These are phyloP conservation scores for Abramis brama DNA, from an alignment of 2,113 vertebrate genomes.

Conservation along the genomic window DNA sequence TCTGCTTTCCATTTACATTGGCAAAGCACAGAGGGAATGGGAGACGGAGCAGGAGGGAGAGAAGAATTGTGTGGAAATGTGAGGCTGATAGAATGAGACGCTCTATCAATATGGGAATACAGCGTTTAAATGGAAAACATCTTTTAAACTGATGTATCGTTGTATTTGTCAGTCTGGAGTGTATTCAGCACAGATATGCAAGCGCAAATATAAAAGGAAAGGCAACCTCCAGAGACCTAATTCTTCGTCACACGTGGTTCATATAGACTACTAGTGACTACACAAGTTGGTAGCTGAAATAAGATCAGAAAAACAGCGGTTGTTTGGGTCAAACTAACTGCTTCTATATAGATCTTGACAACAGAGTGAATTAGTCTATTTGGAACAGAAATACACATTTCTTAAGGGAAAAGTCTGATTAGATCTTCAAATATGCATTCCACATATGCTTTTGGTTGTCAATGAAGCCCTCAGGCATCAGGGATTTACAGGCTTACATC, in stretches of 20 bases:
- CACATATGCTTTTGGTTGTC: conserved; percentile 24
- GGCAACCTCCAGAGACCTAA: neutral
- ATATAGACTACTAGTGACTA: neutral
- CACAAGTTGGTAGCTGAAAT: neutral
- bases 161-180: neutral
- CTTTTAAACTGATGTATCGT: neutral
- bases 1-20: conserved; percentile 52
- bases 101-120: conserved; percentile 9
- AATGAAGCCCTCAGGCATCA: conserved; percentile 1
- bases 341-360: neutral
- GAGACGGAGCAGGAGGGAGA: conserved; percentile 9
- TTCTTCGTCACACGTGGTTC: neutral
- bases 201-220: neutral
- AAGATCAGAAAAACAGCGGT: neutral
- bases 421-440: neutral
- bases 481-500: conserved; percentile 27
- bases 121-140: conserved; percentile 13
- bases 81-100: conserved; percentile 20
- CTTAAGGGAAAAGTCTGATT: neutral
- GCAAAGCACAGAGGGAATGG: conserved; percentile 24
- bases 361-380: neutral
- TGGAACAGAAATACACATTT: neutral
- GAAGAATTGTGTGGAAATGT: conserved; percentile 17
- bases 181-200: neutral
- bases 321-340: neutral